These are phyloP conservation scores for Spialia ferax DNA, from an alignment of 2,888 invertebrate species.

Conservation along the genomic window DNA sequence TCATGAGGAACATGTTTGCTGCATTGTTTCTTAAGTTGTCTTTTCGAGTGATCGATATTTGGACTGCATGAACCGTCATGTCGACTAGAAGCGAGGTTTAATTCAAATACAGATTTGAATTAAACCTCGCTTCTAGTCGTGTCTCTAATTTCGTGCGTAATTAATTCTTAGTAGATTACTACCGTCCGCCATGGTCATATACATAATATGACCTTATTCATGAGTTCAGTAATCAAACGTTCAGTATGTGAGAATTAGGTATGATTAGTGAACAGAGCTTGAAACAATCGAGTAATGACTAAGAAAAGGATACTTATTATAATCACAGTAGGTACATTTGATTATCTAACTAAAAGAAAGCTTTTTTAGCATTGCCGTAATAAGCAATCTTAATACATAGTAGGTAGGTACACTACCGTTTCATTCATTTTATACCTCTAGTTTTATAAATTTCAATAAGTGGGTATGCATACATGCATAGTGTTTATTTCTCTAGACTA, in stretches of 20 bases:
- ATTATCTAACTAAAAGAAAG: not conserved
- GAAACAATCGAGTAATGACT: not conserved
- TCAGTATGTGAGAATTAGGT: not conserved
- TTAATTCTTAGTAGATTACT: slow-evolving; percentile 47
- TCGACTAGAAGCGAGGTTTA: too few relatives aligned
- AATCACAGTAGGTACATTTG: not conserved
- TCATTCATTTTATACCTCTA: too few relatives aligned
- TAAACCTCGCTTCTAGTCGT: slow-evolving; percentile 2
- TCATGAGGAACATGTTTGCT: too few relatives aligned
- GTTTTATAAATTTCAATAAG: too few relatives aligned
- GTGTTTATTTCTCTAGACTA: not conserved
- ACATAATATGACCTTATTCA: slow-evolving; percentile 37
- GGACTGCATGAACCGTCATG: too few relatives aligned
- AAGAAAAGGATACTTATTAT: not conserved
- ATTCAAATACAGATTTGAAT: too few relatives aligned
- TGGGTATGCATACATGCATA: too few relatives aligned
- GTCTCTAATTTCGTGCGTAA: slow-evolving; percentile 49
- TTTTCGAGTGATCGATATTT: too few relatives aligned
- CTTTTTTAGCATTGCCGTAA: too few relatives aligned
- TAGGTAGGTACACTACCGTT: too few relatives aligned
- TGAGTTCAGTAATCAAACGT: slow-evolving; percentile 56
- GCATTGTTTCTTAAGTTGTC: too few relatives aligned
- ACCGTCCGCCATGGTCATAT: slow-evolving; percentile 27
- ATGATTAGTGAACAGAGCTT: not conserved
- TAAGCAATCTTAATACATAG: too few relatives aligned